These are phyloP conservation scores for Fistularia tabacaria DNA, from an alignment of 2,797 vertebrate species.

Conservation along the genomic window DNA sequence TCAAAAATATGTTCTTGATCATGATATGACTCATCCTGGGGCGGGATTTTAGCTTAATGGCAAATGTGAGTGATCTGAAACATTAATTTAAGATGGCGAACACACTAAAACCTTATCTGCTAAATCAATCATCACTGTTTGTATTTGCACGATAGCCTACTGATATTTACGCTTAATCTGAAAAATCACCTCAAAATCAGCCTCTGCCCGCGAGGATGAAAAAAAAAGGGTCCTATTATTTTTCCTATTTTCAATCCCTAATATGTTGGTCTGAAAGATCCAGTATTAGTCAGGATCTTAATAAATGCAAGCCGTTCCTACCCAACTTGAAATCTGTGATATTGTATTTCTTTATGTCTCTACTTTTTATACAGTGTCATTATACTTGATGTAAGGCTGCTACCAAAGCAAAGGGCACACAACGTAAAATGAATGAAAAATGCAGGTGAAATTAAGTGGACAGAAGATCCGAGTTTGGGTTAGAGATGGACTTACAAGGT, in stretches of 20 bases:
- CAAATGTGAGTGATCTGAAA: background rate
- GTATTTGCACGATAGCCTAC: too few species aligned
- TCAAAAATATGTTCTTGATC: too few species aligned
- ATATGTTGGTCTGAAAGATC: too few species aligned
- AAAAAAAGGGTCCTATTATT: too few species aligned
- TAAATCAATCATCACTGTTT: background rate
- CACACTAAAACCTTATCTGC: background rate
- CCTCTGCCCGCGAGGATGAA: too few species aligned
- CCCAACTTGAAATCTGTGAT: constrained; percentile 4
- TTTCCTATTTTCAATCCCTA: too few species aligned
- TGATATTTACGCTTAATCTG: too few species aligned
- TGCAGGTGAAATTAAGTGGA: constrained; percentile 14
- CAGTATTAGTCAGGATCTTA: constrained; percentile 2
- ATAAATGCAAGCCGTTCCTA: constrained; percentile 10
- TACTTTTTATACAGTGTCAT: background rate
- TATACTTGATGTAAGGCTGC: constrained; percentile 9
- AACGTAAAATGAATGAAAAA: constrained; percentile 18
- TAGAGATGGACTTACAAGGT: constrained; percentile 19
- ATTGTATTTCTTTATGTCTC: too few species aligned
- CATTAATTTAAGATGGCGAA: background rate
- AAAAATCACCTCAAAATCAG: too few species aligned
- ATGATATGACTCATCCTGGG: too few species aligned
- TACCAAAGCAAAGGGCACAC: constrained; percentile 46
- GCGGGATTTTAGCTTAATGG: too few species aligned
- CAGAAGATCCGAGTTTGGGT: constrained; percentile 15